These are phyloP conservation scores for Lerista edwardsae DNA, from an alignment of 2,797 vertebrate species.

Conservation along the genomic window DNA sequence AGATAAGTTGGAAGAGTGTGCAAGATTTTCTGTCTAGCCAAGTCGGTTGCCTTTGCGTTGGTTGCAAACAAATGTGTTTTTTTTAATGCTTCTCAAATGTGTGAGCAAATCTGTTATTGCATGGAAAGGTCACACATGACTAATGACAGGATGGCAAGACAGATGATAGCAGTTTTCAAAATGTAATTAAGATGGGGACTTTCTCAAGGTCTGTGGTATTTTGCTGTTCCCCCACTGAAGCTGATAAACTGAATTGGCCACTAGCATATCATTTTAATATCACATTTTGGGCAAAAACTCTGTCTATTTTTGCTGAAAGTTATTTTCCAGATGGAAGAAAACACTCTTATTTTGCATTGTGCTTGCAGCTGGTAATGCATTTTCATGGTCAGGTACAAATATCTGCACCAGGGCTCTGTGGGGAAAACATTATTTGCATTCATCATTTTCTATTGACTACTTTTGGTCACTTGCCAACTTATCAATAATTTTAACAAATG, in stretches of 20 bases:
- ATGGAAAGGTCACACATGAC: background rate
- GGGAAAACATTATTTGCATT: background rate
- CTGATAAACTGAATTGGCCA: conserved; percentile 28
- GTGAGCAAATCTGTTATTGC: conserved; percentile 24
- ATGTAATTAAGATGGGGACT: conserved; percentile 30
- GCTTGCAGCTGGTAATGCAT: background rate
- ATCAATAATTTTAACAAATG: conserved; percentile 19
- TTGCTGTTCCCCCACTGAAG: conserved; percentile 25
- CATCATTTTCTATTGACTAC: background rate
- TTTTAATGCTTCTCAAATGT: conserved; percentile 4
- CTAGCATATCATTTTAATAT: conserved; percentile 24
- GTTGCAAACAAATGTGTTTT: background rate
- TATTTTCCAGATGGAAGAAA: conserved; percentile 24
- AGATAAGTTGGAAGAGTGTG: background rate
- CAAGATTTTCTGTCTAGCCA: background rate
- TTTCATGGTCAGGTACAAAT: background rate
- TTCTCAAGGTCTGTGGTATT: conserved; percentile 36
- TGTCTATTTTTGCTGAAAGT: background rate
- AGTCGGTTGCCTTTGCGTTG: conserved; percentile 17
- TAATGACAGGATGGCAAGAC: conserved; percentile 27
- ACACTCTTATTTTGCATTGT: background rate
- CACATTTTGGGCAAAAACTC: background rate
- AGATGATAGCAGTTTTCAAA: conserved; percentile 14
- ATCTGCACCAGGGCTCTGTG: rapidly evolving
- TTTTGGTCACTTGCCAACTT: background rate